Base-by-base conservation (phyloP, 1,140 invertebrate species). In the Parasteatoda tepidariorum region DNA sequence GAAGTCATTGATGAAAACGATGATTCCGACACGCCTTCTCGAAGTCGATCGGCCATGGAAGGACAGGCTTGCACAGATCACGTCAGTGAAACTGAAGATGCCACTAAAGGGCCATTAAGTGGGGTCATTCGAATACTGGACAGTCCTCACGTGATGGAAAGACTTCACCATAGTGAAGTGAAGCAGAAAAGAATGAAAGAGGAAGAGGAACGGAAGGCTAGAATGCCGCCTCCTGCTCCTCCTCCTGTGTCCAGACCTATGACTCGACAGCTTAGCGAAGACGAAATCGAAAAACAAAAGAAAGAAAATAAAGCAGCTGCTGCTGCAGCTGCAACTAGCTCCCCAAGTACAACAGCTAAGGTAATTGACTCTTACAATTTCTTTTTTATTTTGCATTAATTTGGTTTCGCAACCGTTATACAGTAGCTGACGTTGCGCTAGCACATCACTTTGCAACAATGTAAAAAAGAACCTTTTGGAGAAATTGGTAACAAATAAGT, bases 51-150 rank as follows among this genome's bases (percentile, higher is more conserved):
- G 0, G 76, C 54, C n/a, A 64, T 33, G 2, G 28, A 26, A 26
- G 9, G 26, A 1, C 24, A 26, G 3, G 41, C 61, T 11, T 6
- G 24, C 5, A 62, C 22, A 54, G 70, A 83, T 24, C 33, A 38
- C 68, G 94, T 97, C 0, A 89, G 95, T n/a, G 96, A 97, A 87
- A 96, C 95, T 2, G 95, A 97, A 89, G 95, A 97, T 87, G 95
- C 94, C 0, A 93, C 95, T 2, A 91, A 93, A 74, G 96, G 96
- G 6, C 95, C 96, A 1, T 90, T 98, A 0, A 96, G 95, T 88
- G 96, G 96, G 5, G 96, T 97, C 87, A 95, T 94, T 70, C 91
- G 95, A n/a, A 89, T 97, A 4, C 93, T 92, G 28, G 96, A 97
- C 88, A 96, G 95, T 55, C 94, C 95, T 0, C 91, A 95, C 55